A percentile compares a stretch with the other conserved stretches of the same genome.
These are phyloP conservation scores for Zoanthus sociatus DNA, from an alignment of 92 coral and sea anemone species.

Conservation along the genomic window DNA sequence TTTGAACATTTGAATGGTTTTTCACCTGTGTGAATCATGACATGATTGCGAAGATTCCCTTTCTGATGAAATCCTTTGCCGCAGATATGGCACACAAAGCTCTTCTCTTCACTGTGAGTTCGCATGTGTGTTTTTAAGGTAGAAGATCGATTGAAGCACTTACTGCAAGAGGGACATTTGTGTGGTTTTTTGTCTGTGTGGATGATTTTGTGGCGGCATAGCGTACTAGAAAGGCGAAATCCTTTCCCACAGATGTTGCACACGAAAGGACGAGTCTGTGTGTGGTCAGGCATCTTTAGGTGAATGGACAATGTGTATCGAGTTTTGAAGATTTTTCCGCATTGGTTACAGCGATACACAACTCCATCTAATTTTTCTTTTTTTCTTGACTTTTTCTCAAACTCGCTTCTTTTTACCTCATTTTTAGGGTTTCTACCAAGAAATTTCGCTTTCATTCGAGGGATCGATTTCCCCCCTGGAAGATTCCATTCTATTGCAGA, in stretches of 20 bases:
- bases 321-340: conserved; percentile 96
- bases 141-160: conserved; percentile 93
- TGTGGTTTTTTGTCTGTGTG: conserved; percentile 99
- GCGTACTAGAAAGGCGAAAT: conserved; percentile 95
- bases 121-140: conserved; percentile 96
- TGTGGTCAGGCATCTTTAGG: conserved; percentile 97
- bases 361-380: conserved; percentile 72
- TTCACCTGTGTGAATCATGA: conserved; percentile 98
- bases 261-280: conserved; percentile 93
- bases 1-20: conserved; percentile 92
- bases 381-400: conserved; percentile 49
- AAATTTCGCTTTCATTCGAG: conserved; percentile 20
- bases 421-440: conserved; percentile 12
- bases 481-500: conserved; percentile 4
- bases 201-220: conserved; percentile 96
- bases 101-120: conserved; percentile 95
- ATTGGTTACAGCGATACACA: conserved; percentile 88
- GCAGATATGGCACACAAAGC: conserved; percentile 91
- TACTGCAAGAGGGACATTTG: conserved; percentile 85
- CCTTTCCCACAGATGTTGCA: conserved; percentile 99
- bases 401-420: conserved; percentile 56
- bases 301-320: conserved; percentile 95
- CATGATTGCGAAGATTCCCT: conserved; percentile 94
- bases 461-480: not conserved
- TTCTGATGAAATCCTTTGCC: conserved; percentile 99